Conservation (phyloP, 2,113 vertebrate genomes). For the Carollia perspicillata region DNA sequence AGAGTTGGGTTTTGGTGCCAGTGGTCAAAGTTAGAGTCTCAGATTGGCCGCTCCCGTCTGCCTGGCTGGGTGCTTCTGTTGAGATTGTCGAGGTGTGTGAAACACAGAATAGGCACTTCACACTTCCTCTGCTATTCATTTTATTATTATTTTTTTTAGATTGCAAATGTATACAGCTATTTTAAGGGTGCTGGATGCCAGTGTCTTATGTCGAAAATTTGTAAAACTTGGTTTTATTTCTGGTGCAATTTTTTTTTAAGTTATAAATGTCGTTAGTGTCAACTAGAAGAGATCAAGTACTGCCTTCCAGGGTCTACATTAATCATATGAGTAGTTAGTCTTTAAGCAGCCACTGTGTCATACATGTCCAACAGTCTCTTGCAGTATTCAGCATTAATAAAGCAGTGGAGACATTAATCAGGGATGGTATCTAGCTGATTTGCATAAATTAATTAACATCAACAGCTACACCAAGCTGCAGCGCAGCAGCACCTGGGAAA, state of each 20-base stretch:
- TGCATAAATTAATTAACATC: slow-evolving; percentile 80
- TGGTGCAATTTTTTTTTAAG: slow-evolving; percentile 53
- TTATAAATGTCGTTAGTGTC: slow-evolving; percentile 79
- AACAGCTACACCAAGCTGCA: slow-evolving; percentile 48
- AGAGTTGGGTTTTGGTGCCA: not conserved
- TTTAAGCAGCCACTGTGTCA: slow-evolving; percentile 62
- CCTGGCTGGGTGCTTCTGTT: not conserved
- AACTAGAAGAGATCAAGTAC: slow-evolving; percentile 78
- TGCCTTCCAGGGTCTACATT: slow-evolving; percentile 67
- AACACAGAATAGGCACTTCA: not conserved
- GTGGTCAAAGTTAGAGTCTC: not conserved
- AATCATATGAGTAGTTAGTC: slow-evolving; percentile 69
- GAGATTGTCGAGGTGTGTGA: not conserved
- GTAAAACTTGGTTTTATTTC: slow-evolving; percentile 73
- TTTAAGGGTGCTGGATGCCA: slow-evolving; percentile 1
- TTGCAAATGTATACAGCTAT: not conserved
- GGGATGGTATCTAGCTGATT: slow-evolving; percentile 73
- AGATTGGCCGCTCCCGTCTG: not conserved
- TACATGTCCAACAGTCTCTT: slow-evolving; percentile 65
- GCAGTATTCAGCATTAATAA: slow-evolving; percentile 76
- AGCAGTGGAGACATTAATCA: slow-evolving; percentile 75
- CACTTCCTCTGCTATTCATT: slow-evolving; percentile 30
- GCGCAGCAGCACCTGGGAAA: slow-evolving; percentile 54
- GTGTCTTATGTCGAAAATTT: slow-evolving; percentile 61
- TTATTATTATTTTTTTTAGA: not conserved